A percentile compares a stretch with the other conserved stretches of the same genome.
Evolutionary conservation across 2,888 invertebrate genomes (phyloP).

Genomic region (Phaonia tiefii): DNA sequence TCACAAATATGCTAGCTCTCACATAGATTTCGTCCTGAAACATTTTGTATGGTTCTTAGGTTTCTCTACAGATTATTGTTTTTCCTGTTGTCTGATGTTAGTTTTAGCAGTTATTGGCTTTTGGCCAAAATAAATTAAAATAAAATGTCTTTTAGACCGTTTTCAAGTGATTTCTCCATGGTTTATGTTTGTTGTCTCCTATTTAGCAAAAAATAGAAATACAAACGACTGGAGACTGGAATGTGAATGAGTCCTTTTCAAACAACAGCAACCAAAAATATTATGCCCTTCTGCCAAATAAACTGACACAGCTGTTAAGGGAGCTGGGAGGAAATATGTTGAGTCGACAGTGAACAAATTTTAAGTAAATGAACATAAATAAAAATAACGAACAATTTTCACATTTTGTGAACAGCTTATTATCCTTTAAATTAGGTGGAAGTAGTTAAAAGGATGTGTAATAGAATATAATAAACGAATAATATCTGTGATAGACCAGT

Average conservation of each 20-base stretch:
- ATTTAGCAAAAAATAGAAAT: no score
- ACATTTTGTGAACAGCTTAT: no score
- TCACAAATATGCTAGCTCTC: background rate
- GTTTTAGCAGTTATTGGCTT: constrained; percentile 51
- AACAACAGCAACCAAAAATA: constrained; percentile 29
- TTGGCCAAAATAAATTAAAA: constrained; percentile 65
- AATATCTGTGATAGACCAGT: no score
- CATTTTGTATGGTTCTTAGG: constrained; percentile 20
- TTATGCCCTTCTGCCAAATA: constrained; percentile 56
- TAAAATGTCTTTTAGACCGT: constrained; percentile 61
- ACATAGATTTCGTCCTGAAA: constrained; percentile 16
- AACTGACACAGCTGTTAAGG: constrained; percentile 7
- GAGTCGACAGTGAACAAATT: constrained; percentile 64
- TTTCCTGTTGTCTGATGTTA: constrained; percentile 39
- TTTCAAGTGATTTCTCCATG: constrained; percentile 61
- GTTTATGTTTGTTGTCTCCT: constrained; percentile 50
- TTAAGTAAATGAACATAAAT: constrained; percentile 63
- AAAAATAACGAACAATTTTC: constrained; percentile 27
- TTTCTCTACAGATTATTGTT: no score
- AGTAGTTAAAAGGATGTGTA: no score
- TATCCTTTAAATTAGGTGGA: no score
- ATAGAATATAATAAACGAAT: no score
- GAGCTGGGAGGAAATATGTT: constrained; percentile 53
- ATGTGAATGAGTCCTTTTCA: no score
- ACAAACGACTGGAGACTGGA: no score